Evolutionary conservation across 2,888 invertebrate species (phyloP), one percentile per base, ranked within the genome.

Genomic region (Acrocera orbiculus): DNA sequence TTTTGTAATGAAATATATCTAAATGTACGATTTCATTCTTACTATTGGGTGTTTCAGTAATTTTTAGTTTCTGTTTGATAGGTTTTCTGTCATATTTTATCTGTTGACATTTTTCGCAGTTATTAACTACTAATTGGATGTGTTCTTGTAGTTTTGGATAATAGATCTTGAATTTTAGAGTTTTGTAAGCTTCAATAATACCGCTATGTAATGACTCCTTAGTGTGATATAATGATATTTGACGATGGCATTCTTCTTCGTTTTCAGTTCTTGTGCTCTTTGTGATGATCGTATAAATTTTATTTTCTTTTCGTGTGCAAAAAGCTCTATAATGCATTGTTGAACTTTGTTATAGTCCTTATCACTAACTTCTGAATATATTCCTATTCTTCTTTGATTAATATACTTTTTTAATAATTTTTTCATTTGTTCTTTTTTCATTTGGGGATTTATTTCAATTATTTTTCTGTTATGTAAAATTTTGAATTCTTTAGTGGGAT

Each of bases 141-240:
- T 37, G 34, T 25, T 37, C 36, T 13, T 24, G 28, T 20, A 41
- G 26, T 22, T 39, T 40, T 24, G 35, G 41, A 20, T 28, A 42
- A 27, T 30, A 40, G 27, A 37, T 37, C 34, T 34, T 37, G 9
- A 35, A 9, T 39, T 41, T 41, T 17, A 41, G 15, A 8, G 19
- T 28, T 14, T 40, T 20, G 25, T 41, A 41, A 5, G 34, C 32
- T 34, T 40, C 36, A 16, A 36, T 34, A 16, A 41, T 39, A 22
- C 40, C 37, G 15, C 40, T 37, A 25, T 41, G 42, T 33, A 42
- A 34, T 5, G 41, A 37, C 24, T 42, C 38, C 24, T 30, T 39
- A 7, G 30, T 38, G 28, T 42, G 43, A 27, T 39, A 40, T n/a
- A 40, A 5, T 3, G 39, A 37, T 23, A 39, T 20, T 31, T 41